Evolutionary conservation across 2,113 vertebrate species (phyloP).

Genomic region (Eptesicus fuscus): DNA sequence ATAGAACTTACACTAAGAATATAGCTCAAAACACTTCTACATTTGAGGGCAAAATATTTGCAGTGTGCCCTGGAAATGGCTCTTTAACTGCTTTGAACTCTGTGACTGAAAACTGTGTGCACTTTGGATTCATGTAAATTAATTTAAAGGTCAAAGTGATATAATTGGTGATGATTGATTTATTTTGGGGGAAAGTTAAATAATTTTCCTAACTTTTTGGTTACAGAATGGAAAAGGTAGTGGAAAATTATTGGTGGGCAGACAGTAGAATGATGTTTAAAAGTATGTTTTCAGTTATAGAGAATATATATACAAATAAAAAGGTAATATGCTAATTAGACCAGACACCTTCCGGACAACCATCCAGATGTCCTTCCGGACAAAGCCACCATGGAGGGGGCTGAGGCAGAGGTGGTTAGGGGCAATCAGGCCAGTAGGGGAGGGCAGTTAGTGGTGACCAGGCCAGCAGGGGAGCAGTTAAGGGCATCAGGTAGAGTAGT

Average conservation of each 20-base stretch:
- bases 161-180: constrained; percentile 32
- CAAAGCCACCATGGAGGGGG: too few species aligned
- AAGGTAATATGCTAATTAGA: too few species aligned
- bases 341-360: too few species aligned
- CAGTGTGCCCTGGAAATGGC: constrained; percentile 6
- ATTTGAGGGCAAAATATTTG: background rate
- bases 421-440: too few species aligned
- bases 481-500: too few species aligned
- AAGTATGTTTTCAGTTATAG: background rate
- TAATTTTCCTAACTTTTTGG: background rate
- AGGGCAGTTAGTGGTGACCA: too few species aligned
- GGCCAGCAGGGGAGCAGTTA: too few species aligned
- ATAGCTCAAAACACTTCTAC: background rate
- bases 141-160: background rate
- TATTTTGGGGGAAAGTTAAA: background rate
- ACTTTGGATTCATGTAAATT: constrained; percentile 7
- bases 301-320: background rate
- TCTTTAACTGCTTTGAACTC: background rate
- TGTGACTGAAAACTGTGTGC: background rate
- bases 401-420: too few species aligned
- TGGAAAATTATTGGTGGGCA: background rate
- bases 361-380: too few species aligned
- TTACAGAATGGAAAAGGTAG: constrained; percentile 30
- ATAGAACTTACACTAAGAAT: background rate
- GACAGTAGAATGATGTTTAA: background rate